A percentile compares a stretch with the other conserved stretches of the same genome.
These are phyloP conservation scores for Lymantria monacha DNA, from an alignment of 2,888 invertebrate genomes.

Conservation along the genomic window DNA sequence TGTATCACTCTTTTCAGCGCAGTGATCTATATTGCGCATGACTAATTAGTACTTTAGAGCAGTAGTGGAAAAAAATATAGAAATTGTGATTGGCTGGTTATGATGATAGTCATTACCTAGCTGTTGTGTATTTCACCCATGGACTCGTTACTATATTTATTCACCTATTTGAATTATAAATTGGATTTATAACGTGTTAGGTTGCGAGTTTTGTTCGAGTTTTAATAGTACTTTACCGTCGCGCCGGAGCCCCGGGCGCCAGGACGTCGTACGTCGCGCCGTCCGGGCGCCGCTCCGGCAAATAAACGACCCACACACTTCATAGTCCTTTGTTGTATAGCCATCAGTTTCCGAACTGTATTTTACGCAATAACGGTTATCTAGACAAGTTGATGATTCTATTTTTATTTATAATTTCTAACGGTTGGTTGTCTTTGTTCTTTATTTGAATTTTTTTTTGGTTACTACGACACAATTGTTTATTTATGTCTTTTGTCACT, in stretches of 20 bases:
- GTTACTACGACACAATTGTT: too few relatives aligned
- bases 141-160: too few relatives aligned
- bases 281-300: conserved; percentile 41
- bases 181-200: too few relatives aligned
- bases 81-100: too few relatives aligned
- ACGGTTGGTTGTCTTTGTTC: conserved; percentile 1
- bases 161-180: too few relatives aligned
- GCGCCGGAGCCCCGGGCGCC: conserved; percentile 45
- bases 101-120: too few relatives aligned
- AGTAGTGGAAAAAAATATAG: too few relatives aligned
- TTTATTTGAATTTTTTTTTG: not conserved
- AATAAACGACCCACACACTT: conserved; percentile 32
- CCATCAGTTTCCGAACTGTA: conserved; percentile 18
- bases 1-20: too few relatives aligned
- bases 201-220: conserved; percentile 14
- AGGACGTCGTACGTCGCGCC: conserved; percentile 48
- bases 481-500: too few relatives aligned
- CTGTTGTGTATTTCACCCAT: too few relatives aligned
- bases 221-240: conserved; percentile 35
- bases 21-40: too few relatives aligned
- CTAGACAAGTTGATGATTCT: conserved; percentile 2
- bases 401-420: conserved; percentile 8
- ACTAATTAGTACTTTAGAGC: too few relatives aligned
- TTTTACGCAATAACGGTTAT: conserved; percentile 8
- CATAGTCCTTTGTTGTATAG: conserved; percentile 26